Evolutionary conservation across 2,797 vertebrate genomes (phyloP), one percentile per base, ranked within the genome.

Genomic region (Sphaeramia orbicularis): DNA sequence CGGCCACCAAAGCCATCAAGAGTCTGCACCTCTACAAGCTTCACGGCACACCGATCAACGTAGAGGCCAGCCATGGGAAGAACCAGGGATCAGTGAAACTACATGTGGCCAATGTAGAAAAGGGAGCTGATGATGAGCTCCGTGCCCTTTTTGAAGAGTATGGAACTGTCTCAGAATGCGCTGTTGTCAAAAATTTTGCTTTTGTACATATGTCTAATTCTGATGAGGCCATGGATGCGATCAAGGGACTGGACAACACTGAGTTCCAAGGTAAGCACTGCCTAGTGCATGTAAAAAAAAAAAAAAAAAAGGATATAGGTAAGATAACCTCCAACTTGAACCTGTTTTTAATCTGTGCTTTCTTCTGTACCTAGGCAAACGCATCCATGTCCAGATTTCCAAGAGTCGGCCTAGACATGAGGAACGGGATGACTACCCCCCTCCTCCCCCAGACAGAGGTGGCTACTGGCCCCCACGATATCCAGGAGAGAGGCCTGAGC

Each of bases 321-420:
- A 7, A 41, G n/a, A n/a, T n/a, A n/a, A n/a, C n/a, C n/a, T n/a
- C n/a, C n/a, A n/a, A n/a, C n/a, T n/a, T n/a, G n/a, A n/a, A n/a
- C n/a, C n/a, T n/a, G n/a, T n/a, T n/a, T n/a, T n/a, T n/a, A n/a
- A n/a, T n/a, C n/a, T n/a, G n/a, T 49, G 21, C 45, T 70, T 62
- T n/a, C 54, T 83, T 37, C 71, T 5, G 74, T 61, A 81, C 78
- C 64, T 78, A 98, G 96, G 96, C 71, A 97, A 97, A 90, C 88
- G 95, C 90, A 97, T 98, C 91, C 96, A 97, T 21, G 96, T 98
- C 87, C 97, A 98, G 85, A 84, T 98, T 69, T 98, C 97, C 65
- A 98, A 96, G 79, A 98, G 97, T 84, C 94, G 95, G 63, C 96
- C 96, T 27, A 91, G 96, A 85, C 61, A 24, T 0, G 95, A 96